Evolutionary conservation across 2,113 vertebrate species (phyloP).

Genomic region (Desmodus rotundus): DNA sequence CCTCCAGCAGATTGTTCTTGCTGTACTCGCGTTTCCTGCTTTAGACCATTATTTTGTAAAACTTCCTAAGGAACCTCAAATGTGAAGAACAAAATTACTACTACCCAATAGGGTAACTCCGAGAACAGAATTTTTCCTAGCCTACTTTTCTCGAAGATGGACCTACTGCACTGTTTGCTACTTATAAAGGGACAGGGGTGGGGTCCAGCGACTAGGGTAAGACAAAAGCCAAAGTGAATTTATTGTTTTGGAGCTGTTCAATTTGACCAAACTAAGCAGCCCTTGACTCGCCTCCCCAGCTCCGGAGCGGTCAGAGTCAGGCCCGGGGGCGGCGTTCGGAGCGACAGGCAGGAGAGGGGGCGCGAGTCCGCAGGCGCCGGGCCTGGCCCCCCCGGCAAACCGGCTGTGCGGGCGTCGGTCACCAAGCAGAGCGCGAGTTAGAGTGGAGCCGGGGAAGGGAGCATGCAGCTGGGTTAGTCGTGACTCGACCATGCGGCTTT

Average conservation of each 20-base stretch:
- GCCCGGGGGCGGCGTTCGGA: not conserved
- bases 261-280: not conserved
- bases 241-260: not conserved
- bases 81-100: not conserved
- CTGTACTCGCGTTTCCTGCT: not conserved
- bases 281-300: not conserved
- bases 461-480: slow-evolving; percentile 82
- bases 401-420: not conserved
- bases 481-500: slow-evolving; percentile 72
- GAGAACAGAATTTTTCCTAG: not conserved
- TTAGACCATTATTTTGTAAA: not conserved
- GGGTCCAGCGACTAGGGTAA: not conserved
- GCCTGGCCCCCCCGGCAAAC: not conserved
- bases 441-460: slow-evolving; percentile 26
- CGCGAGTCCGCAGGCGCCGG: not conserved
- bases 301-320: not conserved
- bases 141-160: not conserved
- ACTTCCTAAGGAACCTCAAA: not conserved
- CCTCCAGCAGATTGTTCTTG: not conserved
- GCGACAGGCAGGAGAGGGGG: not conserved
- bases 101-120: not conserved
- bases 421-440: slow-evolving; percentile 38
- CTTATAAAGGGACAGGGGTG: not conserved
- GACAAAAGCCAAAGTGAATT: not conserved
- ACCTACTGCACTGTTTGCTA: not conserved